Conservation (phyloP, 2,888 invertebrate genomes). For the Sceliomorpha sp. region DNA sequence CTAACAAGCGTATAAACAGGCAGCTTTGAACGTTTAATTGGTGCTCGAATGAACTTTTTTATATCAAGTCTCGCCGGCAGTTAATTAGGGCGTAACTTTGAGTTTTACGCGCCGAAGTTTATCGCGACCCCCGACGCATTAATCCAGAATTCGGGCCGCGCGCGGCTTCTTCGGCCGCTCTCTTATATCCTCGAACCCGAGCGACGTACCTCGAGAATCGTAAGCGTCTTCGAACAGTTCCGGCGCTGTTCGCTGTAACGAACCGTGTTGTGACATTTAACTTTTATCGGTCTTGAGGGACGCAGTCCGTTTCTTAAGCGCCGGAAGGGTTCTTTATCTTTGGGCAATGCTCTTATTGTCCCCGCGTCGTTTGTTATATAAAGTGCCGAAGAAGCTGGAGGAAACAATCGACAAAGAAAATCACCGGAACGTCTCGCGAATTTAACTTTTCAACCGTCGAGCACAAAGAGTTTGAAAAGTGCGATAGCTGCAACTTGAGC, state of each 20-base stretch:
- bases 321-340: conserved; percentile 22
- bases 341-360: conserved; percentile 26
- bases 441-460: conserved; percentile 22
- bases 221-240: too few species aligned
- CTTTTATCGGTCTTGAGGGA: conserved; percentile 39
- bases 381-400: conserved; percentile 13
- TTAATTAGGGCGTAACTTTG: too few species aligned
- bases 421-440: conserved; percentile 12
- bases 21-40: conserved; percentile 47
- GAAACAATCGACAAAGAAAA: conserved; percentile 22
- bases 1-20: conserved; percentile 41
- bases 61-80: conserved; percentile 21
- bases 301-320: conserved; percentile 6
- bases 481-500: conserved; percentile 10
- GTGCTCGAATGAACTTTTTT: conserved; percentile 29
- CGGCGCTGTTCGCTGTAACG: conserved; percentile 14
- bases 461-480: conserved; percentile 22
- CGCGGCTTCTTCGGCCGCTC: too few species aligned
- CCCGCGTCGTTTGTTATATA: conserved; percentile 28
- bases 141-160: too few species aligned
- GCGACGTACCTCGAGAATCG: too few species aligned
- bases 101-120: too few species aligned
- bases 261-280: conserved; percentile 28
- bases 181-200: too few species aligned
- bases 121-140: too few species aligned